Percentiles rank a stretch among this genome's conserved stretches.
These are phyloP conservation scores for Drosophila hawaiiensis DNA, from an alignment of 2,888 invertebrate species.

Conservation along the genomic window DNA sequence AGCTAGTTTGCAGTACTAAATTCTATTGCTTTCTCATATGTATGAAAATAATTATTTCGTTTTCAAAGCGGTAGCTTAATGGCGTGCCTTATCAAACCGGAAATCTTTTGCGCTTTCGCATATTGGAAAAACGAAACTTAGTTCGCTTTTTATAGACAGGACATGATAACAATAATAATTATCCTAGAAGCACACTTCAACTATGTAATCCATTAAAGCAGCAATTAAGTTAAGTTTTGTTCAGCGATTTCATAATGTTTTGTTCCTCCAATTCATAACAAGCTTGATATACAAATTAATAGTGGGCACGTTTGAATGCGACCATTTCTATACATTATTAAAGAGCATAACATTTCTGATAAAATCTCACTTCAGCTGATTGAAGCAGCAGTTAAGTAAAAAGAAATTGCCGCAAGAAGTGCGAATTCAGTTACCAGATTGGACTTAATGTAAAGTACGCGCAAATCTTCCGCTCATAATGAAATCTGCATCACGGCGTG, in stretches of 20 bases:
- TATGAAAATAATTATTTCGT: neutral
- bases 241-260: neutral
- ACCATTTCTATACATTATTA: neutral
- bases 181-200: neutral
- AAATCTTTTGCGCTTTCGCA: neutral
- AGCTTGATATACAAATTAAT: neutral
- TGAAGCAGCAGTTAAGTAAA: neutral
- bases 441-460: neutral
- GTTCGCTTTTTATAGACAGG: neutral
- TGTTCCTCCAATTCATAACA: neutral
- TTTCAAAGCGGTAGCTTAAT: neutral
- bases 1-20: too few species aligned
- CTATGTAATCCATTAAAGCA: conserved; percentile 5
- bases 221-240: conserved; percentile 6
- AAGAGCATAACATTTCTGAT: neutral
- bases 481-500: neutral
- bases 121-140: neutral
- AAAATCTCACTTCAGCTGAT: neutral
- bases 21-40: too few species aligned
- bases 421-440: conserved; percentile 8
- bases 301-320: neutral
- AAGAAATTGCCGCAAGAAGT: neutral
- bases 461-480: conserved; percentile 2
- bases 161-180: conserved; percentile 1
- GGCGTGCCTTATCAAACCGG: neutral